Evolutionary conservation across 2,888 invertebrate species (phyloP), one percentile per base, ranked within the genome.

Genomic region (Sarcophaga variegata): DNA sequence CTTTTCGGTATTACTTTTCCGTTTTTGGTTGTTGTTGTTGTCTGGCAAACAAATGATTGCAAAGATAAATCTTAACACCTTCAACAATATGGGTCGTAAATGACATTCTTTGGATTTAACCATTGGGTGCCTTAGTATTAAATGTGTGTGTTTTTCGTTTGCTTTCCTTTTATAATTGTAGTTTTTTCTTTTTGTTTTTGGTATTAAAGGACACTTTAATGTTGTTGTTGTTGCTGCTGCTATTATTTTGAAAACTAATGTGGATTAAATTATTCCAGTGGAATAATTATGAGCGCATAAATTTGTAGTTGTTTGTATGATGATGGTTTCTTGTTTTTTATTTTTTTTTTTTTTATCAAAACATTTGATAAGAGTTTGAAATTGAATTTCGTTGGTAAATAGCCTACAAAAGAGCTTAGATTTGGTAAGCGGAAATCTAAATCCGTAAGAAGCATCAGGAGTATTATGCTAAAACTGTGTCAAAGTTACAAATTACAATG

Each of bases 11-110:
- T 84, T 82, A 17, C 20, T 49, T 47, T 72, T 63, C 25, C 66
- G 63, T 60, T 22, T 62, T 17, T 14, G 3, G 5, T 45, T 25
- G 17, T 47, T 3, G 64, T 81, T 62, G 47, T 49, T 71, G 64
- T 59, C 81, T 72, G 76, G 82, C 83, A 84, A 81, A 89, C 86
- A 89, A 89, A 90, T 90, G 91, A 92, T 92, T 89, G 88, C 89
- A 89, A 92, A 92, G 92, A 93, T 92, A 92, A 92, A 92, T 93
- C 92, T 91, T 91, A 89, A 93, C 93, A 93, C 93, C 93, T 93
- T 89, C 90, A 87, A 92, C 91, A 92, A 92, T 90, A 91, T 67
- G 45, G 89, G 89, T 64, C 84, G 88, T 89, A 91, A 91, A 92
- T 92, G 92, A 91, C 92, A 92, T 90, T 90, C 88, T 83, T 63